Evolutionary conservation across 2,797 vertebrate genomes (phyloP), one percentile per base, ranked within the genome.

Genomic region (Bufotes viridis): DNA sequence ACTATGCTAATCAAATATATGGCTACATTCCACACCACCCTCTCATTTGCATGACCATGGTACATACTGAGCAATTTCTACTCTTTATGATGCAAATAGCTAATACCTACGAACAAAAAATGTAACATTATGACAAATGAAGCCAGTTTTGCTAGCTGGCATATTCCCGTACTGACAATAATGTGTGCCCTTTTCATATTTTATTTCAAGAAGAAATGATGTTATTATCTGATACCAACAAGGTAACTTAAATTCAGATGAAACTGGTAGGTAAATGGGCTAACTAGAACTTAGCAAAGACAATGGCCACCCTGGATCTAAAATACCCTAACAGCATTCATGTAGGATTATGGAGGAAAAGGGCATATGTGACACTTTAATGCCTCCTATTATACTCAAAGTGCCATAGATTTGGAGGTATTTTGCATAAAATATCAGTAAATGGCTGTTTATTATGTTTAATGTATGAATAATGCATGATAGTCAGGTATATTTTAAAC

Each of bases 31-130:
- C 74, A 78, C 74, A 85, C 74, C 42, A 53, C 58, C 74, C 74
- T 78, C 84, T 85, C 84, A 85, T 85, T 85, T 85, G 58, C 84
- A 85, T 85, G 74, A 78, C 84, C 84, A 85, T 53, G 60, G 72
- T 53, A 78, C 72, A 85, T 65, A 85, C 84, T 67, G 74, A 85
- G 84, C 74, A 85, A 85, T 85, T 85, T 85, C 42, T 26, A 42
- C 84, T 78, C 34, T 78, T 78, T 85, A 85, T 85, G 74, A 85
- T 85, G 84, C 84, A 65, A 78, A 85, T 85, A 67, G 58, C 84
- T 78, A 49, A 58, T 65, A 85, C 78, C 84, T 85, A 20, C 18
- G 34, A 76, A 78, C 58, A 85, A 78, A 42, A 78, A 85, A 85
- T 61, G 34, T 51, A 78, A 78, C 58, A 61, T 78, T 85, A 78